Evolutionary conservation across 1,140 invertebrate species (phyloP), one percentile per base, ranked within the genome.

Genomic region (Drosophila pectinifera): DNA sequence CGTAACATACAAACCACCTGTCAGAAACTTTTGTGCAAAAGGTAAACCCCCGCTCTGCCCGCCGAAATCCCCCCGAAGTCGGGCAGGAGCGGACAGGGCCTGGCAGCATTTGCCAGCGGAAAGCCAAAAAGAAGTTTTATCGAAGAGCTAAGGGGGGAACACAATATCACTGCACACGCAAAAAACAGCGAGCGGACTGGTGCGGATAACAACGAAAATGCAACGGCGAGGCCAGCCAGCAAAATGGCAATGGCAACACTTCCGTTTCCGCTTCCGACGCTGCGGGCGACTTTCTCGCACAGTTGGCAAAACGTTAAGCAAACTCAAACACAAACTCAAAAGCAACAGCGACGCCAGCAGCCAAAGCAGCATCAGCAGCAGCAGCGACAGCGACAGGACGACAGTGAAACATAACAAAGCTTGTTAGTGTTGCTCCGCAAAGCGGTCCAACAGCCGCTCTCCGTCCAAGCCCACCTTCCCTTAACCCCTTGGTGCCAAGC

Each of bases 211-310:
- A 42, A 62, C 64, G 46, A 85, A 85, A 85, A 86, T 86, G 82
- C 78, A 75, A 57, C 49, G 73, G 72, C 73, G 59, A 82, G 79
- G 83, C 64, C 79, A 67, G 83, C 69, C 75, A 67, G 73, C 76
- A 84, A 88, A 89, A 88, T 89, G 84, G 84, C 84, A 88, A 89
- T 88, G 84, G 84, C 80, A 88, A 88, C 84, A 88, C 84, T 88
- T 88, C 84, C 84, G 84, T 78, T 88, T 89, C 82, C 84, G 84
- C 73, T 88, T 89, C 82, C 82, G 82, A 63, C 77, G 73, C 84
- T 89, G 77, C 80, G 69, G 84, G 83, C 83, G 83, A 76, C 72
- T 76, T 73, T 81, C 79, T 88, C 70, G 78, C 74, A 86, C 83
- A 88, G 78, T 86, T 86, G 73, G 78, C 79, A 76, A 79, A 86